Evolutionary conservation across 2,113 vertebrate species (phyloP).

Genomic region (Sceloporus tristichus): DNA sequence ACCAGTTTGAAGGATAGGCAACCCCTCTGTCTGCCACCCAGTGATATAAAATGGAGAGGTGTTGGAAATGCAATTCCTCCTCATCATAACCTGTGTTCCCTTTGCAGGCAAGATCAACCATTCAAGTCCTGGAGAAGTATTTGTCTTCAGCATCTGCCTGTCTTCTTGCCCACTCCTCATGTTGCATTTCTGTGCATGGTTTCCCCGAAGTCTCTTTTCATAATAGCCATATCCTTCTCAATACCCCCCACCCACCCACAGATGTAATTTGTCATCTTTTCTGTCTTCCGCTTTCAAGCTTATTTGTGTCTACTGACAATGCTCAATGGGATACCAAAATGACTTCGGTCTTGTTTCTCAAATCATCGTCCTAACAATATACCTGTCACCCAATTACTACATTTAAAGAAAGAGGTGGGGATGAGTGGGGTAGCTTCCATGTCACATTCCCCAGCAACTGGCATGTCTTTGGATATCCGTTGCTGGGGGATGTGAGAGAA

Average conservation of each 20-base stretch:
- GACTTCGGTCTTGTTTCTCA: background rate
- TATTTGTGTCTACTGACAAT: conserved; percentile 4
- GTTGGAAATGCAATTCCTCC: too few relatives aligned
- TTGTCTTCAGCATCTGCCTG: background rate
- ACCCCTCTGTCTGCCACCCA: background rate
- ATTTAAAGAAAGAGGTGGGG: background rate
- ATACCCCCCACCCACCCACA: background rate
- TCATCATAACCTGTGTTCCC: background rate
- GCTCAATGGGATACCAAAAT: background rate
- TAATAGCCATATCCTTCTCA: background rate
- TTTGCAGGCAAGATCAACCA: background rate
- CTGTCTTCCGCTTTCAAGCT: background rate
- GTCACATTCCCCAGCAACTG: too few relatives aligned
- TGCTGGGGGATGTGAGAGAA: too few relatives aligned
- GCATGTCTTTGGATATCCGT: too few relatives aligned
- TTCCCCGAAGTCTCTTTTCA: background rate
- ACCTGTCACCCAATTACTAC: background rate
- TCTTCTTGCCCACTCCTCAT: background rate
- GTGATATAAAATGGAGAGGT: too few relatives aligned
- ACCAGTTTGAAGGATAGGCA: background rate
- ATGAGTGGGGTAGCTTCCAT: background rate
- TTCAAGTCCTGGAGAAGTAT: background rate
- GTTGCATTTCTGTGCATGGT: background rate
- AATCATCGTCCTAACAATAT: background rate
- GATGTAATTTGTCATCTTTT: conserved; percentile 6